phyloP scores from a whole-genome alignment of 37 sponge, comb jelly and placozoan genomes.

The Eunapius fragilis region DNA sequence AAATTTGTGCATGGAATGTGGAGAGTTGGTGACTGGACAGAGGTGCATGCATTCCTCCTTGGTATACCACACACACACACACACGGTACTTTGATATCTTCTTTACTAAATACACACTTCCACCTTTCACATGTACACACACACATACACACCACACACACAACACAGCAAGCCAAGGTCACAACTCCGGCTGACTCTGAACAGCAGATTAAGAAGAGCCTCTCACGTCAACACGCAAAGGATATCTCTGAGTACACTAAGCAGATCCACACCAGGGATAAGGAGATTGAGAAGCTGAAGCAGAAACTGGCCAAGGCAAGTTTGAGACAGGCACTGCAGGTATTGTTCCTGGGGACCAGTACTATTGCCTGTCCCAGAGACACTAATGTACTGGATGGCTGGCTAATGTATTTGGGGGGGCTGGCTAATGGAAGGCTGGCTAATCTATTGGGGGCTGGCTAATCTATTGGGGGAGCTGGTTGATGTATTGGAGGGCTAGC shows the following conservation, averaged over 20 bases:
- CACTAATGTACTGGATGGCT: too few species aligned
- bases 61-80: too few species aligned
- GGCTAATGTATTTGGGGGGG: too few species aligned
- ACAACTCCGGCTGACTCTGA: neutral
- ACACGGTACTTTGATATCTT: too few species aligned
- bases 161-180: neutral
- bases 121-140: neutral
- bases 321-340: too few species aligned
- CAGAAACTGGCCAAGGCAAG: constrained; percentile 56
- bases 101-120: too few species aligned
- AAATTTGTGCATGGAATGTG: neutral
- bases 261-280: constrained; percentile 68
- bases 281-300: constrained; percentile 47
- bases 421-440: too few species aligned
- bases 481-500: too few species aligned
- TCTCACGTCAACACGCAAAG: constrained; percentile 72
- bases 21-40: neutral
- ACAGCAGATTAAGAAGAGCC: constrained; percentile 14
- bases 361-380: too few species aligned
- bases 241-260: constrained; percentile 75
- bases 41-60: neutral
- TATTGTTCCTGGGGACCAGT: too few species aligned
- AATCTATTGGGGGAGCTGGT: too few species aligned
- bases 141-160: neutral
- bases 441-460: too few species aligned